Base-by-base conservation (phyloP, 2,888 invertebrate species). In the Yponomeuta plumbellus region DNA sequence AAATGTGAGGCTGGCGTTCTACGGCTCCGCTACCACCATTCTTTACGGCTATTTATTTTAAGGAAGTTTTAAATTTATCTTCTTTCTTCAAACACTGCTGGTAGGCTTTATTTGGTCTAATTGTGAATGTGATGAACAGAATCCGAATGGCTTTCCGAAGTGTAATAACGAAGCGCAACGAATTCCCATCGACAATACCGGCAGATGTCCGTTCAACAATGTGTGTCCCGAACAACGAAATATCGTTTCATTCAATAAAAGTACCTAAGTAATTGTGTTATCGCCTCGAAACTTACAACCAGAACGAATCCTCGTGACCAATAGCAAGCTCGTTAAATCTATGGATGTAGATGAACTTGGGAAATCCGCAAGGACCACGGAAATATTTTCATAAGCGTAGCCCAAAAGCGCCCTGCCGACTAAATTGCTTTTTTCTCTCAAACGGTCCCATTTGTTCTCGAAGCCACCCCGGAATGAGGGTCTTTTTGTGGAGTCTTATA, bases 141-240 rank as follows among this genome's bases (percentile, higher is more conserved):
- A 21, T 21, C 58, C 58, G 21, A 34, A 26, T 34, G 34, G n/a
- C 26, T 34, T 26, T 61, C 11, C 3, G 11, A 66, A 69, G 61
- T 65, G 39, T 65, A 66, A 68, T 65, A 62, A 71, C 71, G 67
- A 67, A 64, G 69, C 69, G 69, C 66, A 69, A 68, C 71, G 66
- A 68, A 74, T 80, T 75, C 74, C 73, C 73, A 74, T 75, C 73
- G 77, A 75, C 75, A 72, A 75, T 75, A 73, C 72, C 76, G 80
- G 73, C 85, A 85, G 82, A 84, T 83, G 83, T 78, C 77, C 74
- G 70, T 67, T 67, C 71, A 81, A 83, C 83, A 83, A 83, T 80
- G 71, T 75, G 67, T 71, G 67, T 69, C 72, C 70, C 77, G 71
- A 76, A 80, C 80, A 79, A 79, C 77, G 75, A 71, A 71, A 74